A percentile compares a stretch with the other conserved stretches of the same genome.
These are phyloP conservation scores for Chaetophractus vellerosus DNA, from an alignment of 2,797 vertebrate genomes.

Conservation along the genomic window DNA sequence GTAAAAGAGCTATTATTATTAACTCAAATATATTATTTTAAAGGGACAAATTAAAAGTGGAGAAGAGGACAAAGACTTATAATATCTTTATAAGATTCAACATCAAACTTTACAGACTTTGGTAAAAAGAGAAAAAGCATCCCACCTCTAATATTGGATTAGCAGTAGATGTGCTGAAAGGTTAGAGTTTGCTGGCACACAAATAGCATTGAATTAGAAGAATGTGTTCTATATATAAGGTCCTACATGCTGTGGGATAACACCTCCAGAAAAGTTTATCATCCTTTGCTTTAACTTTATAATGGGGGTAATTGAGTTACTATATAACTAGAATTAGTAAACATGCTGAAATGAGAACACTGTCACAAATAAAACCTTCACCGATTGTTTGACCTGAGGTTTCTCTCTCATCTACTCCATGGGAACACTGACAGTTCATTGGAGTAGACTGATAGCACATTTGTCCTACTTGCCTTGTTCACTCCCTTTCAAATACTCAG, in stretches of 20 bases:
- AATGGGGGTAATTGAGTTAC: slow-evolving; percentile 10
- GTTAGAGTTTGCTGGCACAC: neutral
- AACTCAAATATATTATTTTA: slow-evolving; percentile 27
- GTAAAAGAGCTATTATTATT: slow-evolving; percentile 2
- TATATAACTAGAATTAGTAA: slow-evolving; percentile 54
- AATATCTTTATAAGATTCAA: neutral
- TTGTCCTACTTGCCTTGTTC: neutral
- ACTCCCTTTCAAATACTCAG: neutral
- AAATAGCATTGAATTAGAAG: neutral
- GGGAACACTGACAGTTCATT: slow-evolving; percentile 11
- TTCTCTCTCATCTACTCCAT: neutral
- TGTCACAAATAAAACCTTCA: slow-evolving; percentile 16
- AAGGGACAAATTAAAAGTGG: neutral
- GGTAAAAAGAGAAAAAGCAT: neutral
- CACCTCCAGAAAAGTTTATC: neutral
- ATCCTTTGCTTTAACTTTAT: neutral
- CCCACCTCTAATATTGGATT: neutral
- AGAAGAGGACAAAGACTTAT: neutral
- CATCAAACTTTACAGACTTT: neutral
- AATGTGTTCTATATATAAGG: neutral
- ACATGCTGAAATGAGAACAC: neutral
- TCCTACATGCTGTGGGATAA: neutral
- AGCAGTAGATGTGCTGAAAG: neutral
- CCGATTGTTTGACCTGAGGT: slow-evolving; percentile 14
- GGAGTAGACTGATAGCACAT: neutral